A percentile compares a stretch with the other conserved stretches of the same genome.
Evolutionary conservation across 2,113 vertebrate genomes (phyloP).

Genomic region (Trachemys scripta): DNA sequence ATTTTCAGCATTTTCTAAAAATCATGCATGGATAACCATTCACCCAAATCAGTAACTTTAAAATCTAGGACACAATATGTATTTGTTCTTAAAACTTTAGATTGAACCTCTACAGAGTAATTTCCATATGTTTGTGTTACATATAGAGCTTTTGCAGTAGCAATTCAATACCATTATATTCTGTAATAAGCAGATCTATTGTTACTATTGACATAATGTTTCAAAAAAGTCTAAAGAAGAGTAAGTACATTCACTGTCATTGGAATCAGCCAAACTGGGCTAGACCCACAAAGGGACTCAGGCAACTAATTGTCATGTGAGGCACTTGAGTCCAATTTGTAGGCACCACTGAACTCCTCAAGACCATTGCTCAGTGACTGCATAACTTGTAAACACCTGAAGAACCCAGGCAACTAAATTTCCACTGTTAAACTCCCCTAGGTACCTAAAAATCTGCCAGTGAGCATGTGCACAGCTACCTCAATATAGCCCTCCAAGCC

Average conservation of each 20-base stretch:
- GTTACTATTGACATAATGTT: neutral
- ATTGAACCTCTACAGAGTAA: neutral
- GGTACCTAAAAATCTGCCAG: neutral
- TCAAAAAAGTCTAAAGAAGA: neutral
- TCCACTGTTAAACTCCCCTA: neutral
- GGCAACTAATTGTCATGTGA: neutral
- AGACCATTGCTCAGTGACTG: too few species aligned
- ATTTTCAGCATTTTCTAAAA: neutral
- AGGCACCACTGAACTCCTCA: too few species aligned
- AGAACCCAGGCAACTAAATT: too few species aligned
- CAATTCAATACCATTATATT: neutral
- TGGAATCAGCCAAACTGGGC: neutral
- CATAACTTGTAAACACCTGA: too few species aligned
- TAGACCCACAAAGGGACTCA: neutral
- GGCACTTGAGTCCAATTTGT: too few species aligned
- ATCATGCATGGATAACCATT: neutral
- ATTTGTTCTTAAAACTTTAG: neutral
- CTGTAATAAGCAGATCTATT: neutral
- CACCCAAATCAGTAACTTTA: neutral
- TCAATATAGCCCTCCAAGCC: neutral
- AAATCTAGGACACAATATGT: neutral
- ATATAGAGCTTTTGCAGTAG: neutral
- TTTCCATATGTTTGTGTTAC: neutral
- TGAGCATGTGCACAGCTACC: neutral
- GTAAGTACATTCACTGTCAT: neutral